phyloP scores from a whole-genome alignment of 1,140 invertebrate genomes.

The Pinna nobilis region DNA sequence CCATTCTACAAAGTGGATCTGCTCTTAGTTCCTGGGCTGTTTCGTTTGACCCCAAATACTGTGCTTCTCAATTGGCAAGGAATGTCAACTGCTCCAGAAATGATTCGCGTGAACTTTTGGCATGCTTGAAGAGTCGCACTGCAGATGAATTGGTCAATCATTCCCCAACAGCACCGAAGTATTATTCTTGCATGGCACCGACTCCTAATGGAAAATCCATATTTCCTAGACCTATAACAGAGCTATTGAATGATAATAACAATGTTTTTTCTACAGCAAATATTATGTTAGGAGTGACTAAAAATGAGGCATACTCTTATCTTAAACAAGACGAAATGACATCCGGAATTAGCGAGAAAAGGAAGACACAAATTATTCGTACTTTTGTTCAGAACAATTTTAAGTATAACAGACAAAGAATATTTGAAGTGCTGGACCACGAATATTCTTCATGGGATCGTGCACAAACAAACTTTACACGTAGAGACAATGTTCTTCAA shows the following conservation, averaged over 20 bases:
- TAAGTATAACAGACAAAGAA: constrained; percentile 93
- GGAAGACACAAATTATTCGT: constrained; percentile 91
- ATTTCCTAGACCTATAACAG: constrained; percentile 55
- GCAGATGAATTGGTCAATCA: constrained; percentile 85
- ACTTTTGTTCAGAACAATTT: constrained; percentile 92
- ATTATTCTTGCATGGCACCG: constrained; percentile 82
- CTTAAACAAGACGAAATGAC: constrained; percentile 93
- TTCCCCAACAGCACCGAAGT: constrained; percentile 77
- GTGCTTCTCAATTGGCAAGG: constrained; percentile 88
- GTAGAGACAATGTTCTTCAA: constrained; percentile 92
- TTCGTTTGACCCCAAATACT: constrained; percentile 89
- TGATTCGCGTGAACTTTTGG: constrained; percentile 80
- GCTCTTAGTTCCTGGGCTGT: constrained; percentile 95
- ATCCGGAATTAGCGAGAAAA: constrained; percentile 92
- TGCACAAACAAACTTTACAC: constrained; percentile 80
- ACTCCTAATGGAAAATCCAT: constrained; percentile 1
- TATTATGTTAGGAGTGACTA: constrained; percentile 92
- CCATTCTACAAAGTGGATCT: constrained; percentile 72
- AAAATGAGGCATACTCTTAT: constrained; percentile 91
- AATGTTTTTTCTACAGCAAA: constrained; percentile 76
- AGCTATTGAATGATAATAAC: constrained; percentile 80
- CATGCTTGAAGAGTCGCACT: constrained; percentile 87
- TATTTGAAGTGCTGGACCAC: constrained; percentile 97
- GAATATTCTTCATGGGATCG: constrained; percentile 82
- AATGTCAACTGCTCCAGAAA: constrained; percentile 86